These are phyloP conservation scores for Melinaea menophilus DNA, from an alignment of 2,888 invertebrate species.

Conservation along the genomic window DNA sequence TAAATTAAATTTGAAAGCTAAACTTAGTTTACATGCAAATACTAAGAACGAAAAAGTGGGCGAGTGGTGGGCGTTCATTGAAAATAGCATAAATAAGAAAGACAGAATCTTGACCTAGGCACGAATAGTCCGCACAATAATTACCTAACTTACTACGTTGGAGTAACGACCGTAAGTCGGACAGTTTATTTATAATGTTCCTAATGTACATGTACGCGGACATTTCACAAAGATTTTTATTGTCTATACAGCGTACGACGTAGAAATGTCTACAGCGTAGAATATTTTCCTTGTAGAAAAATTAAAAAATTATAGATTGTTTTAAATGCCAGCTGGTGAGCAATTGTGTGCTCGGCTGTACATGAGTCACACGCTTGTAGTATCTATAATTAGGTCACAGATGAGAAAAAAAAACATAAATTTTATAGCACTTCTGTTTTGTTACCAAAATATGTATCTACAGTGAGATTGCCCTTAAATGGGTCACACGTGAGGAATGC, in stretches of 20 bases:
- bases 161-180: conserved; percentile 40
- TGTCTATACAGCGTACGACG: not conserved
- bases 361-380: conserved; percentile 44
- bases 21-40: no score
- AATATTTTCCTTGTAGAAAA: no score
- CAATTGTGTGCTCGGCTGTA: conserved; percentile 22
- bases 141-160: conserved; percentile 42
- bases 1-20: no score
- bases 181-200: conserved; percentile 1
- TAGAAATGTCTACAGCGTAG: no score
- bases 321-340: conserved; percentile 17
- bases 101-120: conserved; percentile 53
- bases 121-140: conserved; percentile 36
- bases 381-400: conserved; percentile 42
- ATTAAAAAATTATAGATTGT: not conserved
- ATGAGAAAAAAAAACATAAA: conserved; percentile 19
- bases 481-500: not conserved
- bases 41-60: conserved; percentile 4
- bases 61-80: conserved; percentile 3
- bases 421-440: not conserved
- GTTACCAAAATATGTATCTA: not conserved
- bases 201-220: not conserved
- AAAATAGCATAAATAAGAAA: conserved; percentile 20
- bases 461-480: not conserved
- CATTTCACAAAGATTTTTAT: not conserved